Evolutionary conservation across 2,113 vertebrate species (phyloP).

Genomic region (Melanerpes aurifrons): DNA sequence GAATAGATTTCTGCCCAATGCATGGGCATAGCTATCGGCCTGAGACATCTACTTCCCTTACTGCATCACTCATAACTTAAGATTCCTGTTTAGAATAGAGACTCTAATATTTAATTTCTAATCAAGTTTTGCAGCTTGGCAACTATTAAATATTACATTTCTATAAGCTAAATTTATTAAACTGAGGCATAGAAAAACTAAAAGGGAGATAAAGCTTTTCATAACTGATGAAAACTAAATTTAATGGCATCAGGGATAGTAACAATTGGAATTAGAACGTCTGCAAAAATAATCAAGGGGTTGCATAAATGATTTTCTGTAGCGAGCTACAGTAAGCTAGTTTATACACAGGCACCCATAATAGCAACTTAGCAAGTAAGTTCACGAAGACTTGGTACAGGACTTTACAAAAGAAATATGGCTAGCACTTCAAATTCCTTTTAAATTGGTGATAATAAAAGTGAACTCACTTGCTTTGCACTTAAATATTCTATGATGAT

Average conservation of each 20-base stretch:
- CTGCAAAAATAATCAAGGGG: not conserved
- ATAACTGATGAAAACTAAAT: not conserved
- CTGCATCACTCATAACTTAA: not conserved
- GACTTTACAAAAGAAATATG: not conserved
- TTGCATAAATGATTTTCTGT: not conserved
- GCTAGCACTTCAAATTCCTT: not conserved
- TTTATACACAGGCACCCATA: not conserved
- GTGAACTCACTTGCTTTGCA: not conserved
- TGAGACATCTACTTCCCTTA: not conserved
- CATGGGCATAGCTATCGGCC: not conserved
- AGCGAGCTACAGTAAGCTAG: not conserved
- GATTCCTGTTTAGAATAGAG: not conserved
- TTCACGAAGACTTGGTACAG: not conserved
- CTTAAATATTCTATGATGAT: not conserved
- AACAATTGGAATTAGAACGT: not conserved
- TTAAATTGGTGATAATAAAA: not conserved
- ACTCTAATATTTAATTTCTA: not conserved
- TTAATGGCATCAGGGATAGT: not conserved
- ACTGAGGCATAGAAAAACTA: not conserved
- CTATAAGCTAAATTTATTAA: not conserved
- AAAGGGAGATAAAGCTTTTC: not conserved
- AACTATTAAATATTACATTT: not conserved
- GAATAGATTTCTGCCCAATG: not conserved
- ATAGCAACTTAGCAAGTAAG: not conserved
- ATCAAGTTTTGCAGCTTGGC: not conserved